Conservation (phyloP, 2,888 invertebrate genomes). For the Cinara cedri region DNA sequence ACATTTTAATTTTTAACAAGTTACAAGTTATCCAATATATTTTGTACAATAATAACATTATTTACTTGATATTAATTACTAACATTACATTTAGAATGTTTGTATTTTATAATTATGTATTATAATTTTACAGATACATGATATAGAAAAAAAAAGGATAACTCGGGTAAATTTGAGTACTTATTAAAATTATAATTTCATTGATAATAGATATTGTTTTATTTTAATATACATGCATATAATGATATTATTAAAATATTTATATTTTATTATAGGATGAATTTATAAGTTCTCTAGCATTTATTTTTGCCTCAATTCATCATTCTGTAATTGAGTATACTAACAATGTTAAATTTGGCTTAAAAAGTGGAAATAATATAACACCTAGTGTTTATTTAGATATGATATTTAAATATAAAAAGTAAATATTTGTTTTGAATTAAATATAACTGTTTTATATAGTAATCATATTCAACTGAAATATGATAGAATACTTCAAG, state of each 20-base stretch:
- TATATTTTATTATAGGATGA: slow-evolving; percentile 65
- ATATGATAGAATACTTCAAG: slow-evolving; percentile 70
- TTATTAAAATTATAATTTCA: slow-evolving; percentile 21
- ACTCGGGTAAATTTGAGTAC: background rate
- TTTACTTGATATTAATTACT: too few relatives aligned
- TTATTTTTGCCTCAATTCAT: slow-evolving; percentile 81
- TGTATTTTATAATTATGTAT: background rate
- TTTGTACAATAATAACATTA: too few relatives aligned
- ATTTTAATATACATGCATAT: too few relatives aligned
- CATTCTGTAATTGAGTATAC: slow-evolving; percentile 78
- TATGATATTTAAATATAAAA: slow-evolving; percentile 81
- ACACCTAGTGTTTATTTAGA: slow-evolving; percentile 88
- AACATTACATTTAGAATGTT: too few relatives aligned
- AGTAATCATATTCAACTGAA: background rate
- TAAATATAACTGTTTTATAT: background rate
- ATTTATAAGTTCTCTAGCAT: slow-evolving; percentile 72
- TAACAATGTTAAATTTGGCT: slow-evolving; percentile 74
- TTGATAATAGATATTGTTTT: too few relatives aligned
- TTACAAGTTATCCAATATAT: too few relatives aligned
- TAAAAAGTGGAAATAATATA: slow-evolving; percentile 83
- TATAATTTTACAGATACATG: background rate
- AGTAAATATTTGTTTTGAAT: slow-evolving; percentile 65
- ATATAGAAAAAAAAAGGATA: background rate
- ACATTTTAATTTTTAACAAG: too few relatives aligned
- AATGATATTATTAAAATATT: background rate